These are phyloP conservation scores for Aptenodytes patagonicus DNA, from an alignment of 2,113 vertebrate species.

Conservation along the genomic window DNA sequence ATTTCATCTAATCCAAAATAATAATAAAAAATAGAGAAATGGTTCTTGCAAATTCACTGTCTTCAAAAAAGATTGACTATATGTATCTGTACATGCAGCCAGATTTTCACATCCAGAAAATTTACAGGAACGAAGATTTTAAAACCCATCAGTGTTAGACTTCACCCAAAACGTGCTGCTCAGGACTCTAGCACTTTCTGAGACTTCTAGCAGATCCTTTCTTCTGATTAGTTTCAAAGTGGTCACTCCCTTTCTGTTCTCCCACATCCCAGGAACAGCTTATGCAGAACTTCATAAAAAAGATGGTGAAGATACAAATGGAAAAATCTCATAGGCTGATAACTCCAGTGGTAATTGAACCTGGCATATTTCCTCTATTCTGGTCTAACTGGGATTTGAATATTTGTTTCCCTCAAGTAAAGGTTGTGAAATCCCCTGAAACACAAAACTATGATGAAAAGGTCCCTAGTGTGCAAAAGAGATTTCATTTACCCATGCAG, in stretches of 20 bases:
- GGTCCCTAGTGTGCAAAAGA: conserved; percentile 32
- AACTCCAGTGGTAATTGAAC: conserved; percentile 38
- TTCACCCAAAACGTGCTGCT: neutral
- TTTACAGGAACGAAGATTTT: neutral
- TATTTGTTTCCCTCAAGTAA: conserved; percentile 65
- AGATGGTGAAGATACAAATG: neutral
- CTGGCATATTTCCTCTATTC: conserved; percentile 33
- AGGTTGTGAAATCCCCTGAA: conserved; percentile 57
- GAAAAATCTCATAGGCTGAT: neutral
- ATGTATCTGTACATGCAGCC: neutral
- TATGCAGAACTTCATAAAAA: neutral
- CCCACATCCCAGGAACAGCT: neutral
- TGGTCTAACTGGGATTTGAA: conserved; percentile 53
- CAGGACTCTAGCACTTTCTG: neutral
- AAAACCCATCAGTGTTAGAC: neutral
- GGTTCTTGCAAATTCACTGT: neutral
- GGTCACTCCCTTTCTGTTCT: neutral
- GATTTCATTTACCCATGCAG: conserved; percentile 35
- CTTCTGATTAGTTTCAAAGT: neutral
- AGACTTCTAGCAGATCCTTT: neutral
- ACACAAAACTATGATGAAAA: conserved; percentile 41
- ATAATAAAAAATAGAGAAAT: neutral
- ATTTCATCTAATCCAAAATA: neutral
- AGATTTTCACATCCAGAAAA: neutral
- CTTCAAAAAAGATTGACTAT: neutral